Evolutionary conservation across 1,140 invertebrate genomes (phyloP).

Genomic region (Eriocheir sinensis): DNA sequence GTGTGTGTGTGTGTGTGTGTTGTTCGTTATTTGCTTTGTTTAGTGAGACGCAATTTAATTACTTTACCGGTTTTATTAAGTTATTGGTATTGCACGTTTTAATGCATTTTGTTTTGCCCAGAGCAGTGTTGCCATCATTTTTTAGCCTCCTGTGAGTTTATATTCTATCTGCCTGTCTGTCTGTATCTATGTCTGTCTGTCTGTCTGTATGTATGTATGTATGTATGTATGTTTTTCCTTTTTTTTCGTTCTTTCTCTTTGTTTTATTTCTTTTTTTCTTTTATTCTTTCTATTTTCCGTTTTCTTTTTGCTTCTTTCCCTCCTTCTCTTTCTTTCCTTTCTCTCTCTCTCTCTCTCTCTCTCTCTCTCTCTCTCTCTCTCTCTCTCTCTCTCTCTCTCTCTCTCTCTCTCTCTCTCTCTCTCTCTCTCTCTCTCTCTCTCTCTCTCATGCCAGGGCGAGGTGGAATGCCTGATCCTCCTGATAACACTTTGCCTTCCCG

Average conservation of each 20-base stretch:
- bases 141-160: no score
- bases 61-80: no score
- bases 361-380: slow-evolving; percentile 22
- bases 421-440: slow-evolving; percentile 22
- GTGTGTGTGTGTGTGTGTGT: no score
- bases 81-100: no score
- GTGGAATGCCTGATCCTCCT: slow-evolving; percentile 34
- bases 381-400: not conserved
- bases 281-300: not conserved
- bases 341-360: not conserved
- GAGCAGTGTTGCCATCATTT: no score
- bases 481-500: slow-evolving; percentile 46
- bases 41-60: no score
- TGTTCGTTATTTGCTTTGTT: no score
- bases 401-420: slow-evolving; percentile 10
- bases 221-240: not conserved
- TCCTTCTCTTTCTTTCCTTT: not conserved
- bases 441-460: slow-evolving; percentile 10
- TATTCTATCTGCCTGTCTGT: no score
- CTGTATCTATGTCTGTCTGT: no score
- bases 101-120: no score
- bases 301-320: not conserved
- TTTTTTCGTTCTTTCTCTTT: not conserved
- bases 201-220: no score
- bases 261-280: not conserved